Percentiles rank a stretch among this genome's conserved stretches.
Conservation (phyloP, 2,113 vertebrate species). For the Takifugu flavidus region DNA sequence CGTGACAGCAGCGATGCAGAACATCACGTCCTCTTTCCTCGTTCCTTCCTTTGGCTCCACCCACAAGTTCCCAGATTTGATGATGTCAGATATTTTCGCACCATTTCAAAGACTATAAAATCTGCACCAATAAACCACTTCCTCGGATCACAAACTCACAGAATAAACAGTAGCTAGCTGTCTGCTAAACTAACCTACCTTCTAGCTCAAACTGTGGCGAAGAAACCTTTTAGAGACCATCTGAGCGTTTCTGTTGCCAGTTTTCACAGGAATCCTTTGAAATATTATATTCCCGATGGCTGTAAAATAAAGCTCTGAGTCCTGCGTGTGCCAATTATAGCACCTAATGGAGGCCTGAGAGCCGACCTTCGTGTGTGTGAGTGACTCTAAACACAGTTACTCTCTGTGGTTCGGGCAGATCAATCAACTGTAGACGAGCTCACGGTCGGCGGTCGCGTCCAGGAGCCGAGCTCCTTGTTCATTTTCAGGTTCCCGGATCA, state of each 20-base stretch:
- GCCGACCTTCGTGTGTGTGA: constrained; percentile 40
- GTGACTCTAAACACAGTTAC: constrained; percentile 19
- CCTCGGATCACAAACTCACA: background rate
- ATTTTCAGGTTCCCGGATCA: no score
- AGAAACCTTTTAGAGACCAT: constrained; percentile 27
- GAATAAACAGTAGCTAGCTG: no score
- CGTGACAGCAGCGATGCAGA: background rate
- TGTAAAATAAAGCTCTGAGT: constrained; percentile 41
- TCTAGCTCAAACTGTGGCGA: constrained; percentile 19
- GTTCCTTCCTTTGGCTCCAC: no score
- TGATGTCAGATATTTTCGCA: no score
- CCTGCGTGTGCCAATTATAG: constrained; percentile 40
- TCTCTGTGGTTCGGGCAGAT: constrained; percentile 7
- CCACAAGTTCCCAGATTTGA: no score
- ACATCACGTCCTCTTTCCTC: no score
- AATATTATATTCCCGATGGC: constrained; percentile 55
- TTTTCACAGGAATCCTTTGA: background rate
- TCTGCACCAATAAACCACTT: constrained; percentile 2
- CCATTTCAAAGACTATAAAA: no score
- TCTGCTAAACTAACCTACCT: no score
- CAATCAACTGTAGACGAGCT: no score
- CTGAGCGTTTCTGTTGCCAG: background rate
- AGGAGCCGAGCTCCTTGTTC: constrained; percentile 26
- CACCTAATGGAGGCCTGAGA: constrained; percentile 33
- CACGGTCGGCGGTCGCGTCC: constrained; percentile 1